Conservation (phyloP, 2,888 invertebrate species). For the Brenthis hecate region DNA sequence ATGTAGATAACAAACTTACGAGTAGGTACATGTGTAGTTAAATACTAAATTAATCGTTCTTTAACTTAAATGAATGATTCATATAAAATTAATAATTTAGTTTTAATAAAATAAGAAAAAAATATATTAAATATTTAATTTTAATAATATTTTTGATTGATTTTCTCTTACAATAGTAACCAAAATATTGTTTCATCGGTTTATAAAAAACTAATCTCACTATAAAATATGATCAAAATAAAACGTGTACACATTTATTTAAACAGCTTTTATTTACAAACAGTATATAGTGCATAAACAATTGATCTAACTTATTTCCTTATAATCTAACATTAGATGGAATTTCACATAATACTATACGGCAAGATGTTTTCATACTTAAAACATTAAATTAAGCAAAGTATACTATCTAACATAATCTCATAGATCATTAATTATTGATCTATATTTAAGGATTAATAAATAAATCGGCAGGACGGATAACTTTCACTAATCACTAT, state of each 20-base stretch:
- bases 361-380: slow-evolving; percentile 64
- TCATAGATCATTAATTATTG: slow-evolving; percentile 7
- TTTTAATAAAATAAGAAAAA: too few relatives aligned
- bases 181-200: background rate
- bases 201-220: background rate
- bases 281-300: slow-evolving; percentile 52
- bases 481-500: slow-evolving; percentile 54
- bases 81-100: too few relatives aligned
- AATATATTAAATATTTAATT: too few relatives aligned
- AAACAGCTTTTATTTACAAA: slow-evolving; percentile 71
- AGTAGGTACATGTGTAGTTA: too few relatives aligned
- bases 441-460: slow-evolving; percentile 31
- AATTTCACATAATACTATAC: slow-evolving; percentile 63
- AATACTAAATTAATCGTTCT: too few relatives aligned
- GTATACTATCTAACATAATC: slow-evolving; percentile 13
- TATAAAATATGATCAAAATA: background rate
- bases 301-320: slow-evolving; percentile 25
- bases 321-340: slow-evolving; percentile 23
- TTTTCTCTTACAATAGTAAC: background rate
- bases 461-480: slow-evolving; percentile 72
- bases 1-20: too few relatives aligned
- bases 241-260: slow-evolving; percentile 41
- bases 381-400: slow-evolving; percentile 28
- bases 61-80: too few relatives aligned
- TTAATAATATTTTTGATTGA: too few relatives aligned